Evolutionary conservation across 2,797 vertebrate genomes (phyloP), one percentile per base, ranked within the genome.

Genomic region (Myotis pilosus): DNA sequence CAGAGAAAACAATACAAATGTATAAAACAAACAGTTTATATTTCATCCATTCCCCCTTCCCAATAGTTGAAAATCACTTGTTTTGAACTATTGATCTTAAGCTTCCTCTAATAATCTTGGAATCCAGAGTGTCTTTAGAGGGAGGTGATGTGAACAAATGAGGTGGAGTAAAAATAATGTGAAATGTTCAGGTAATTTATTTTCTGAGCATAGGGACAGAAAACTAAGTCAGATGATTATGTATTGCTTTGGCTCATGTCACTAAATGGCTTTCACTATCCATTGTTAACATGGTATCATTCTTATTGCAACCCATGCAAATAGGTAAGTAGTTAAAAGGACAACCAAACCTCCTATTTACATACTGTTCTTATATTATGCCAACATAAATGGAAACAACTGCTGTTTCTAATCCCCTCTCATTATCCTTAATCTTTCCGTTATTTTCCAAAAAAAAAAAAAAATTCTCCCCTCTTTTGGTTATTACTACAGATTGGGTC

Each of bases 1-100:
- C 51, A 76, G 57, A 75, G 25, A 72, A 94, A 94, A 97, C 87
- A 94, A 92, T 6, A 11, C 66, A 87, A 96, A 60, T 38, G 68
- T 94, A 16, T 36, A 71, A 95, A 82, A 91, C 72, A 96, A 91
- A 88, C 0, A 47, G 22, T 89, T 20, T 69, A 44, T 41, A 91
- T 89, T 94, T 95, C 57, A 95, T 57, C 5, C 47, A 74, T 41
- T 94, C 74, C 60, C 1, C 19, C 82, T 69, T 83, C 51, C 38
- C 49, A 94, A 93, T 68, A 81, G 86, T 95, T 87, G 75, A 55
- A 80, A 96, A 95, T 57, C 86, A 10, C 66, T 84, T 93, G 60
- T 81, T 93, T 75, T 94, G 64, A 66, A 91, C 23, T 78, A 62
- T 15, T 68, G 44, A 20, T 1, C 94, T 97, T 97, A 83, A 82